phyloP scores from a whole-genome alignment of 2,113 vertebrate species.

The Myotis lucifugus region DNA sequence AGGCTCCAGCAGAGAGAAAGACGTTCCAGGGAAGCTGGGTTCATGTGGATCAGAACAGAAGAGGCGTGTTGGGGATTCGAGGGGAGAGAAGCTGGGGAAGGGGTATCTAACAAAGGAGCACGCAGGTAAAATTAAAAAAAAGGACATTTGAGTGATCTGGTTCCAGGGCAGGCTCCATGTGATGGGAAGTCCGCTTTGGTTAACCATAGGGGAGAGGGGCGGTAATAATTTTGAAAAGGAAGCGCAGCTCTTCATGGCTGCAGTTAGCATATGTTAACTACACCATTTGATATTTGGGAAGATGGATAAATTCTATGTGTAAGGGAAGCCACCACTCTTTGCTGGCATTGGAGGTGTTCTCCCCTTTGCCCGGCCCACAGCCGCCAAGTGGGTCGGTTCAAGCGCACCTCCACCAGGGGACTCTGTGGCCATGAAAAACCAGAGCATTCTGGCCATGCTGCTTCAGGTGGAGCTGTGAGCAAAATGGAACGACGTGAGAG shows the following conservation, averaged over 20 bases:
- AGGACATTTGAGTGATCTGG: not conserved
- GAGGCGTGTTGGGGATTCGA: not conserved
- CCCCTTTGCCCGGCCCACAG: rapidly evolving
- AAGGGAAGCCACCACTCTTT: not conserved
- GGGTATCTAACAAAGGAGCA: not conserved
- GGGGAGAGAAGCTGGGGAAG: not conserved
- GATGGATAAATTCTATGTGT: too few relatives aligned
- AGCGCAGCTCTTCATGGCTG: not conserved
- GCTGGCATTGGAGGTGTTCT: too few relatives aligned
- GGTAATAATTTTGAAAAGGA: not conserved
- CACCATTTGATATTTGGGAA: not conserved
- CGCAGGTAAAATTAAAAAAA: not conserved
- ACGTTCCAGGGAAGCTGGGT: not conserved
- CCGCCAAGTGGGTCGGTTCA: not conserved
- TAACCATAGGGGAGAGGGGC: not conserved
- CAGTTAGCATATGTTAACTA: not conserved
- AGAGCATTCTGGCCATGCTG: rapidly evolving
- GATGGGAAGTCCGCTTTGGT: not conserved
- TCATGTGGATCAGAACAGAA: not conserved
- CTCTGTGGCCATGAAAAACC: not conserved
- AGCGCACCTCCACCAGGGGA: not conserved
- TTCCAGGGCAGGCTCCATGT: too few relatives aligned
- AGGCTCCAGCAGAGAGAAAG: not conserved
- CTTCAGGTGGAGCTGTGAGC: not conserved
- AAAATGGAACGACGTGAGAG: not conserved